Evolutionary conservation across 2,888 invertebrate species (phyloP).

Genomic region (Lasius platythorax): DNA sequence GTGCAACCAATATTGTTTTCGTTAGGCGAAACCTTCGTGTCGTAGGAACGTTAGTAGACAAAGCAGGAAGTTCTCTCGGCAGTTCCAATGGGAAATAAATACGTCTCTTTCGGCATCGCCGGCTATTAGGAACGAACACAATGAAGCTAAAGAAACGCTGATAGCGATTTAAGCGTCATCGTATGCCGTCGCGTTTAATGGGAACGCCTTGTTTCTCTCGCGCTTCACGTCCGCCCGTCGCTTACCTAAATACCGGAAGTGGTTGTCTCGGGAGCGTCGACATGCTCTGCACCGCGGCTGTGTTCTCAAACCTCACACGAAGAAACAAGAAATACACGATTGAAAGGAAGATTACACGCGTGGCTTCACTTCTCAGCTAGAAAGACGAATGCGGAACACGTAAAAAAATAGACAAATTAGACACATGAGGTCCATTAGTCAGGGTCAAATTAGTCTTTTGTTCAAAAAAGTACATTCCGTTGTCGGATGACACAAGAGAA

Average conservation of each 20-base stretch:
- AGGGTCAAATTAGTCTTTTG: neutral
- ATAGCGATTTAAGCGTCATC: conserved; percentile 66
- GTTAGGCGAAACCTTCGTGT: conserved; percentile 30
- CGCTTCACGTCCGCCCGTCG: conserved; percentile 55
- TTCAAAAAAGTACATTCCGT: neutral
- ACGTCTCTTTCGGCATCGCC: conserved; percentile 54
- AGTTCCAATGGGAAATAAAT: conserved; percentile 26
- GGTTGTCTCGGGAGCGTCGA: conserved; percentile 72
- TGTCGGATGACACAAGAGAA: neutral
- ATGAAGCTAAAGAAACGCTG: conserved; percentile 48
- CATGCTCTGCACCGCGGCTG: conserved; percentile 59
- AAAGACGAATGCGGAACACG: conserved; percentile 39
- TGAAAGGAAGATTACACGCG: conserved; percentile 70
- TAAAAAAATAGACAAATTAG: conserved; percentile 69
- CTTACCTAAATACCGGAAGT: conserved; percentile 80
- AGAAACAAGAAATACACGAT: conserved; percentile 70
- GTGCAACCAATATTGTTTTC: conserved; percentile 49
- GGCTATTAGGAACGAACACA: conserved; percentile 26
- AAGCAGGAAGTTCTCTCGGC: conserved; percentile 30
- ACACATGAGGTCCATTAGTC: conserved; percentile 3
- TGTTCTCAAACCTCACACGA: conserved; percentile 66
- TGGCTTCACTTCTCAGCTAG: neutral
- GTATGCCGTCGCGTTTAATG: conserved; percentile 59
- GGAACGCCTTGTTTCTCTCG: conserved; percentile 42
- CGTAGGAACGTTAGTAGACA: conserved; percentile 18